phyloP scores from a whole-genome alignment of 2,888 invertebrate species.

The Leucoma salicis region DNA sequence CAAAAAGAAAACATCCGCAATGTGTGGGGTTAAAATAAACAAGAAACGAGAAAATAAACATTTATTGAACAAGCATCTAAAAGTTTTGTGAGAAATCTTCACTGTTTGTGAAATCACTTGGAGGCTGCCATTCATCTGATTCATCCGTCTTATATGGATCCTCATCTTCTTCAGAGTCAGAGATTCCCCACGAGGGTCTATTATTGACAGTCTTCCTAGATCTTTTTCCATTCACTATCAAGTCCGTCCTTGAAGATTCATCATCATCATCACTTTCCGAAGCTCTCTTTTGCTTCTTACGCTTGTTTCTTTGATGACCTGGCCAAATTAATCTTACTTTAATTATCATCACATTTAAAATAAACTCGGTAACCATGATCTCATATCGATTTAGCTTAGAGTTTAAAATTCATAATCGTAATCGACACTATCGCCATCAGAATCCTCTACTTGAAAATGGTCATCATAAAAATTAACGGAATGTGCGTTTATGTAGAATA shows the following conservation, averaged over 20 bases:
- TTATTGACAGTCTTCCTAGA: conserved; percentile 40
- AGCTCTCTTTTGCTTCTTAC: conserved; percentile 24
- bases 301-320: conserved; percentile 22
- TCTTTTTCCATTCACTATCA: conserved; percentile 56
- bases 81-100: conserved; percentile 39
- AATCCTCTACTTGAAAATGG: conserved; percentile 60
- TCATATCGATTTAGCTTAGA: conserved; percentile 7
- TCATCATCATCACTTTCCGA: conserved; percentile 24
- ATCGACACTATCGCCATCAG: conserved; percentile 70
- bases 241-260: conserved; percentile 17
- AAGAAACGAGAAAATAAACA: conserved; percentile 6
- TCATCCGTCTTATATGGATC: conserved; percentile 76
- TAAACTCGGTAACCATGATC: conserved; percentile 18
- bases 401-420: conserved; percentile 70
- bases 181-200: conserved; percentile 38
- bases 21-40: too few relatives aligned
- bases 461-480: conserved; percentile 68
- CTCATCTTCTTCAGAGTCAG: conserved; percentile 55
- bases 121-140: conserved; percentile 76
- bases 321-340: conserved; percentile 29
- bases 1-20: background rate
- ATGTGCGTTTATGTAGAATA: conserved; percentile 67
- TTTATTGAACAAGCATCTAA: conserved; percentile 17
- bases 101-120: conserved; percentile 41
- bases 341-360: conserved; percentile 21